Evolutionary conservation across 1,140 invertebrate species (phyloP).

Genomic region (Bombus haemorrhoidalis): DNA sequence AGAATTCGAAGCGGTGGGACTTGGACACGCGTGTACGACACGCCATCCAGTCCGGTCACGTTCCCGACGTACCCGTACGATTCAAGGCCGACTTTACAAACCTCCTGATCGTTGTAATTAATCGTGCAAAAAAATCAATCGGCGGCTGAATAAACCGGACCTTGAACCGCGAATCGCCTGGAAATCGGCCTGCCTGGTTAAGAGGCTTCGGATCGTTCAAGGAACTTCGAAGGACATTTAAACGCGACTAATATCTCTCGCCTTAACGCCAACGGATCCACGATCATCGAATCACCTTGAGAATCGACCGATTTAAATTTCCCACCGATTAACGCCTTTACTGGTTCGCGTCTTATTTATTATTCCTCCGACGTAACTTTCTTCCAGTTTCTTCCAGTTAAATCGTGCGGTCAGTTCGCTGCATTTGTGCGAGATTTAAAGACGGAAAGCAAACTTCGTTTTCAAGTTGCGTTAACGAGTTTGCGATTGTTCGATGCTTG

Average conservation of each 20-base stretch:
- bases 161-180: conserved; percentile 44
- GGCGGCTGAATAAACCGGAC: conserved; percentile 12
- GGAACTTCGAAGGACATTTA: neutral
- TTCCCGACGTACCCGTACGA: conserved; percentile 26
- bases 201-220: neutral
- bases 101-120: conserved; percentile 63
- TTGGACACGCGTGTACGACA: conserved; percentile 35
- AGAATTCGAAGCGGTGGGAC: conserved; percentile 56
- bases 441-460: no score
- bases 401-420: no score
- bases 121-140: conserved; percentile 39
- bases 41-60: conserved; percentile 44
- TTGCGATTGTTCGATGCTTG: no score
- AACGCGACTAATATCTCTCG: neutral
- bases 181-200: neutral
- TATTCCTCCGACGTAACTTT: no score
- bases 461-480: no score
- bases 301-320: no score
- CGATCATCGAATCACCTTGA: neutral
- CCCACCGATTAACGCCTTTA: no score
- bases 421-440: no score
- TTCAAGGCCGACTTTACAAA: conserved; percentile 73
- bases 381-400: no score
- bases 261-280: neutral
- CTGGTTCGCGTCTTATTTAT: no score